These are phyloP conservation scores for Oceanodroma leucorhoa DNA, from an alignment of 2,797 vertebrate genomes.

Conservation along the genomic window DNA sequence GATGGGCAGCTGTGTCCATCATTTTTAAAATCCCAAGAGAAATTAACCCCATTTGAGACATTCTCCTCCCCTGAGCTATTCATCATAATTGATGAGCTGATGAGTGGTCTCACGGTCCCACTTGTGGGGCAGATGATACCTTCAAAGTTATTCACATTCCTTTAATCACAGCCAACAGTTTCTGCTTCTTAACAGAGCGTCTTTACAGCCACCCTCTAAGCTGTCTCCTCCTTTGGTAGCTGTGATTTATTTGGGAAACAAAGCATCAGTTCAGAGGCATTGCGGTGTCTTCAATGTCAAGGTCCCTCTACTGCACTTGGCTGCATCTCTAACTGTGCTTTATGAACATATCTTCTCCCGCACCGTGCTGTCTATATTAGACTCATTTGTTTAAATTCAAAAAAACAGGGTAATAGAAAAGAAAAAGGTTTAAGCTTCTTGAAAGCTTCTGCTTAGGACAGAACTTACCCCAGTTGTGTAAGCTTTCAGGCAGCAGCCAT, in stretches of 20 bases:
- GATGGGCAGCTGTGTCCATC: background rate
- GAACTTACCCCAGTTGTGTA: background rate
- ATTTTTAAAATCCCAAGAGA: background rate
- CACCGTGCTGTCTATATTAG: background rate
- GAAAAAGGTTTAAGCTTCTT: background rate
- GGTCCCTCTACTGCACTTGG: background rate
- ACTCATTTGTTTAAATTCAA: background rate
- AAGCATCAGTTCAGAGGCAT: background rate
- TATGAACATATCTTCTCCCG: background rate
- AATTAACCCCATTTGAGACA: background rate
- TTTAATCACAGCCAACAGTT: background rate
- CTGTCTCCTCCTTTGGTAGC: background rate
- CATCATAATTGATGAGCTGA: background rate
- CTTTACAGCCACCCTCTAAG: background rate
- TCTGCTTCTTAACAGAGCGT: slow-evolving; percentile 6
- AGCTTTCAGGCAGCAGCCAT: background rate
- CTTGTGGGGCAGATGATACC: background rate
- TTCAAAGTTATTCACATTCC: background rate
- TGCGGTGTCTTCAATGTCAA: background rate
- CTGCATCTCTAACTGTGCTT: background rate
- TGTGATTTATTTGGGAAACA: slow-evolving; percentile 43
- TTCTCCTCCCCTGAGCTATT: background rate
- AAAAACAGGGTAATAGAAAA: background rate
- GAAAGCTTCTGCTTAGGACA: background rate
- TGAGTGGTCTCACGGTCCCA: background rate